Evolutionary conservation across 2,888 invertebrate genomes (phyloP).

Genomic region (Drosophila paramelanica): DNA sequence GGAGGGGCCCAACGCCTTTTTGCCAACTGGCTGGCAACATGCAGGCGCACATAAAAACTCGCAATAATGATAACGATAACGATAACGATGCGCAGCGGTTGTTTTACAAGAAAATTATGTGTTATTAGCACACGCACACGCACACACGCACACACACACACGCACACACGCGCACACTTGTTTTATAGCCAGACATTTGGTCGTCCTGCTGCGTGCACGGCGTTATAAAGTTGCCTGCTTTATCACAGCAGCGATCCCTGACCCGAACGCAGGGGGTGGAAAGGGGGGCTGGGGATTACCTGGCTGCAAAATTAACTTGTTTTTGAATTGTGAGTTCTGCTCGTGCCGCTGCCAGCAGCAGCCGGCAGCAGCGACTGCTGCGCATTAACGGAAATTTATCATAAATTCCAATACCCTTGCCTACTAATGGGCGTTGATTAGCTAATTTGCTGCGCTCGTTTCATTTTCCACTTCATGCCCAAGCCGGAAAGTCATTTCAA

Average conservation of each 20-base stretch:
- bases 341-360: slow-evolving; percentile 48
- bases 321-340: slow-evolving; percentile 79
- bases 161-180: slow-evolving; percentile 48
- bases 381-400: slow-evolving; percentile 78
- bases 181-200: slow-evolving; percentile 59
- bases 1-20: slow-evolving; percentile 54
- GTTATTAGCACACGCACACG: slow-evolving; percentile 69
- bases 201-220: slow-evolving; percentile 68
- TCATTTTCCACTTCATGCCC: slow-evolving; percentile 65
- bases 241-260: slow-evolving; percentile 59
- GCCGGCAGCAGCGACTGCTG: slow-evolving; percentile 22
- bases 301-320: slow-evolving; percentile 71
- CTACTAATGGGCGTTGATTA: slow-evolving; percentile 81
- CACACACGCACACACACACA: slow-evolving; percentile 8
- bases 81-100: slow-evolving; percentile 82
- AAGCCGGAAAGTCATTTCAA: slow-evolving; percentile 71
- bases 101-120: slow-evolving; percentile 81
- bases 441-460: slow-evolving; percentile 81
- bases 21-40: slow-evolving; percentile 66
- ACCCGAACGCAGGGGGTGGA: not conserved
- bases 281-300: slow-evolving; percentile 1
- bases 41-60: slow-evolving; percentile 77
- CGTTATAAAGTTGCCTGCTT: slow-evolving; percentile 77
- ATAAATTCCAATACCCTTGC: slow-evolving; percentile 78
- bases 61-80: slow-evolving; percentile 77